A percentile compares a stretch with the other conserved stretches of the same genome.
Conservation (phyloP, 1,140 invertebrate species). For the Lepidurus arcticus region DNA sequence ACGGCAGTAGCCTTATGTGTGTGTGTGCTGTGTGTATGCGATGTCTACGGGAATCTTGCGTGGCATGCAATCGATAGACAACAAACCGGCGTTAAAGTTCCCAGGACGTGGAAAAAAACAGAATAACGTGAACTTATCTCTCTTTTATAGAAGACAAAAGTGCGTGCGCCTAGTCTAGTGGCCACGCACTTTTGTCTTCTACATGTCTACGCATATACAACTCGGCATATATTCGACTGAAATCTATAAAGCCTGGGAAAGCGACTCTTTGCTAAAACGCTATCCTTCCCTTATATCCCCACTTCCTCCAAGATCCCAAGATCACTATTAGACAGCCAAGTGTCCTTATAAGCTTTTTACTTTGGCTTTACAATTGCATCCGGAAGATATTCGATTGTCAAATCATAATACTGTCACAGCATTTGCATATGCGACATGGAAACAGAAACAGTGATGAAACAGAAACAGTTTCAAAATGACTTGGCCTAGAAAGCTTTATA, state of each 20-base stretch:
- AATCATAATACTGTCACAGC: constrained; percentile 17
- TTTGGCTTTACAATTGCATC: neutral
- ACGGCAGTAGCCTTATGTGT: neutral
- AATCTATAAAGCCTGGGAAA: constrained; percentile 19
- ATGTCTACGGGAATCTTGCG: neutral
- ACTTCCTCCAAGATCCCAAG: neutral
- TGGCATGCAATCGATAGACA: constrained; percentile 5
- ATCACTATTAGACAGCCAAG: neutral
- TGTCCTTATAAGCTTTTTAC: neutral
- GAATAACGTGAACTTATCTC: neutral
- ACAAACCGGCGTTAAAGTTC: neutral
- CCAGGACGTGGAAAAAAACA: neutral
- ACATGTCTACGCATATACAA: neutral
- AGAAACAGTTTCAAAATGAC: neutral
- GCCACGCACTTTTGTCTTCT: no score
- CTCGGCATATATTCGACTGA: neutral
- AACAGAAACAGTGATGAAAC: no score
- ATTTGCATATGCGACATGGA: constrained; percentile 3
- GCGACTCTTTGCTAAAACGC: neutral
- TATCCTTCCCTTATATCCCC: neutral
- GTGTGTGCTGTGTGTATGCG: neutral
- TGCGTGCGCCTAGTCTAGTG: no score
- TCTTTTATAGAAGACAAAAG: neutral
- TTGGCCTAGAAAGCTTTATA: neutral
- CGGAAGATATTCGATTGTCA: neutral